Base-by-base conservation (phyloP, 35 echinoderm and acorn worm species). In the Lytechinus variegatus region DNA sequence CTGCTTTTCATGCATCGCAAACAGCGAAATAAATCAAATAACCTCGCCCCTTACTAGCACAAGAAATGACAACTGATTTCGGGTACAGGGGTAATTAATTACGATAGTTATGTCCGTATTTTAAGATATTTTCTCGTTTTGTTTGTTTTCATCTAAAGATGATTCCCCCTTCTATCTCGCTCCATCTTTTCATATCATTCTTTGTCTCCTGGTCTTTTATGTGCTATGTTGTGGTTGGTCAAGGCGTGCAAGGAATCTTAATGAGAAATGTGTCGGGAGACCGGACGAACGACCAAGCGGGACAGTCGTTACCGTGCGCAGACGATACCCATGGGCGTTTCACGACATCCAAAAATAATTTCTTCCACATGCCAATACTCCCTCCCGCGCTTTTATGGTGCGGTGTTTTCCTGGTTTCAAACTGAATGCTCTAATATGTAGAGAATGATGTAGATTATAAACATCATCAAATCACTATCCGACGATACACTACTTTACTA, bases 221-320 rank as follows among this genome's bases (percentile, higher is more conserved):
- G n/a, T 24, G 19, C 66, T 4, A 16, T 79, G 16, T 14, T 79
- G 6, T 8, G 66, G 2, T 27, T 79, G 66, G 66, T 79, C 66
- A 79, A 79, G 66, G 66, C 66, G 66, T 79, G 66, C 66, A 21
- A 79, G 66, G 66, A 79, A 79, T 79, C 66, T 79, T 79, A 79
- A 79, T 79, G 66, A 79, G 66, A 79, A 14, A 16, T 79, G 66
- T 24, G 66, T 8, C 66, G 0, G 4, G 66, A 79, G 66, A 79
- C 66, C 66, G 66, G 66, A 79, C 19, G 66, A 79, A 24, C 66
- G 66, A 79, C 66, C 66, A 19, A n/a, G 66, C 4, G 66, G 66
- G 66, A 79, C 66, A 24, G 16, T 79, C 66, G 66, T 79, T 79
- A 79, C 66, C 16, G 19, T 24, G 66, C 66, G 66, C 66, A 79